Percentiles rank a stretch among this genome's conserved stretches.
phyloP scores from a whole-genome alignment of 2,797 vertebrate genomes.

The Gymnothorax reevesii region DNA sequence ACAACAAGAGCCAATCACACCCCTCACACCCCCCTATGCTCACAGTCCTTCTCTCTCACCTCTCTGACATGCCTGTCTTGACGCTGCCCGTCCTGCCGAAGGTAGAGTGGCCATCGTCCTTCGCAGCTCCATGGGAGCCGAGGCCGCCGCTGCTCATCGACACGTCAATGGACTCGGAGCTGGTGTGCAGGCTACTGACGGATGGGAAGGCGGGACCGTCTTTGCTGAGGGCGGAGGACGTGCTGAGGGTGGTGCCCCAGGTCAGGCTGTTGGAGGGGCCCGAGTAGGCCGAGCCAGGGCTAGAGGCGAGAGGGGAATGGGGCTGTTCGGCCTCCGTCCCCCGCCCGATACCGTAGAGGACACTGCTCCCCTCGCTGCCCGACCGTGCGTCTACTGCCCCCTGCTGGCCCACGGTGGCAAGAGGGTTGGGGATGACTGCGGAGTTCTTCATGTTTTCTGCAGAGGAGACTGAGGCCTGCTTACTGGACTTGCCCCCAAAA shows the following conservation, averaged over 20 bases:
- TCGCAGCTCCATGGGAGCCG: conserved; percentile 74
- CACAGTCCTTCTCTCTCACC: conserved; percentile 67
- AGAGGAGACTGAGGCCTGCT: conserved; percentile 88
- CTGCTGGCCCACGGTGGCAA: conserved; percentile 83
- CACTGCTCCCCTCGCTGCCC: conserved; percentile 84
- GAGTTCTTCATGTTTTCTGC: conserved; percentile 93
- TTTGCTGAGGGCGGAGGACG: conserved; percentile 84
- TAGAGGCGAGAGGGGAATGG: conserved; percentile 83
- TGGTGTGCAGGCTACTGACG: conserved; percentile 96
- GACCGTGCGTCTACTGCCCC: conserved; percentile 82
- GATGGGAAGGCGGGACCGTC: conserved; percentile 91
- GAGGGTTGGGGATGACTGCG: conserved; percentile 93
- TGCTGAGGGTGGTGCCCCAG: conserved; percentile 90
- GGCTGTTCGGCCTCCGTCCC: conserved; percentile 42
- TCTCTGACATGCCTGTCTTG: conserved; percentile 81
- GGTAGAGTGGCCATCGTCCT: conserved; percentile 81
- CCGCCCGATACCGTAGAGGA: conserved; percentile 73
- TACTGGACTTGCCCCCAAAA: conserved; percentile 90
- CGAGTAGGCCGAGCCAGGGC: conserved; percentile 91
- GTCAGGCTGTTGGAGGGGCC: conserved; percentile 89
- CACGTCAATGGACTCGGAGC: conserved; percentile 97
- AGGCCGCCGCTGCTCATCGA: conserved; percentile 81
- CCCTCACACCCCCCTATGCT: background rate
- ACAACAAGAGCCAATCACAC: no score
- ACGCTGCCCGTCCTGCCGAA: conserved; percentile 76